Base-by-base conservation (phyloP, 2,888 invertebrate species). In the Drosophila maculinotata region DNA sequence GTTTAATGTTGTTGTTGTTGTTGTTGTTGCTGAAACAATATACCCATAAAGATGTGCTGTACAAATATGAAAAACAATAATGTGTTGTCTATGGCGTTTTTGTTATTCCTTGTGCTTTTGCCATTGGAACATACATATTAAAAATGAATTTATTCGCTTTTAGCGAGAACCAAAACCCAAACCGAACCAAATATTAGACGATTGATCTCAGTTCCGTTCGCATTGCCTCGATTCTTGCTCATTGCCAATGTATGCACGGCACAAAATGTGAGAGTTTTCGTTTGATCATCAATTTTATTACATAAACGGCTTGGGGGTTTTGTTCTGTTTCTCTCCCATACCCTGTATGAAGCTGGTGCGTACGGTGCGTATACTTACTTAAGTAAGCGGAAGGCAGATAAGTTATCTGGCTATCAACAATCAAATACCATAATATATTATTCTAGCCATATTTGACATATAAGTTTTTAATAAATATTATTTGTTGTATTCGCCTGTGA, bases 271-370 rank as follows among this genome's bases (percentile, higher is more conserved):
- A 85, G 81, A 89, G 77, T 89, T 90, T 90, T 79, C 88, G 81
- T 90, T 90, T 90, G 89, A 90, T 89, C 90, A 90, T 84, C 79
- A 78, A 86, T 81, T 90, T 90, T 83, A 89, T 90, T 87, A 69
- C 74, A 81, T 69, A 70, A 49, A 68, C 58, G 45, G 42, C 42
- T 67, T 64, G 36, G 47, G 38, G 49, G 41, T 14, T 65, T 52
- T 35, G 38, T 58, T 38, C 39, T 48, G 30, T 31, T 54, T 12
- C n/a, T 17, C 17, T 30, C 0, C 12, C 9, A 59, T 57, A 63
- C 59, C 41, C 48, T 47, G 10, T 12, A 23, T 4, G 1, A 15
- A 7, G 4, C n/a, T 1, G 5, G 4, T 4, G 20, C 20, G 20
- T 20, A 20, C 4, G 2, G 20, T 20, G n/a, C n/a, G n/a, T n/a